Evolutionary conservation across 2,888 invertebrate species (phyloP).

Genomic region (Tipula helvola): DNA sequence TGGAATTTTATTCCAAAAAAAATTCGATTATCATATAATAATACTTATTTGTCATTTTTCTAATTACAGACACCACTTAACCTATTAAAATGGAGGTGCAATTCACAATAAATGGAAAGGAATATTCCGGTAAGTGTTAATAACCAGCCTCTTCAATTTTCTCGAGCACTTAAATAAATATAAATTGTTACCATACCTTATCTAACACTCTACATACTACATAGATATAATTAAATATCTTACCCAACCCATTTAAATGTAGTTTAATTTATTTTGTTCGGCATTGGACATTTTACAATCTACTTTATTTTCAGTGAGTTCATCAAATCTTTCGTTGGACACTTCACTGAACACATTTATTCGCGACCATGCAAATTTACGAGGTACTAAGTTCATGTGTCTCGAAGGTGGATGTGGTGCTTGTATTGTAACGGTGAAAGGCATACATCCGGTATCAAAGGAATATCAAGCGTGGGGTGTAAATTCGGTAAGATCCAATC

Average conservation of each 20-base stretch:
- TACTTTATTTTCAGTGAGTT: neutral
- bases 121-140: neutral
- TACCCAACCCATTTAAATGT: too few relatives aligned
- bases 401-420: constrained; percentile 49
- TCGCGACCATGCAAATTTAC: constrained; percentile 37
- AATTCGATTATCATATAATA: too few relatives aligned
- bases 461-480: constrained; percentile 16
- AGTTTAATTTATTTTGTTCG: too few relatives aligned
- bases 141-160: neutral
- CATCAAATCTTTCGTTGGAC: constrained; percentile 9
- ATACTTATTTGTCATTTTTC: neutral
- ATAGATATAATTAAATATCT: too few relatives aligned
- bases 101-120: neutral
- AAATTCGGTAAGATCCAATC: constrained; percentile 17
- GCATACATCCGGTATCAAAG: constrained; percentile 18
- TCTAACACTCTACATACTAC: too few relatives aligned
- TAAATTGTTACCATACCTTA: too few relatives aligned
- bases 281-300: too few relatives aligned
- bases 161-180: neutral
- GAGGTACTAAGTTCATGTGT: constrained; percentile 49
- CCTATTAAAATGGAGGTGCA: neutral
- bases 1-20: too few relatives aligned
- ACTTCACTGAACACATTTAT: constrained; percentile 42
- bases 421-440: constrained; percentile 37
- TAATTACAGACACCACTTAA: neutral